phyloP scores from a whole-genome alignment of 2,797 vertebrate genomes.

The Galago senegalensis region DNA sequence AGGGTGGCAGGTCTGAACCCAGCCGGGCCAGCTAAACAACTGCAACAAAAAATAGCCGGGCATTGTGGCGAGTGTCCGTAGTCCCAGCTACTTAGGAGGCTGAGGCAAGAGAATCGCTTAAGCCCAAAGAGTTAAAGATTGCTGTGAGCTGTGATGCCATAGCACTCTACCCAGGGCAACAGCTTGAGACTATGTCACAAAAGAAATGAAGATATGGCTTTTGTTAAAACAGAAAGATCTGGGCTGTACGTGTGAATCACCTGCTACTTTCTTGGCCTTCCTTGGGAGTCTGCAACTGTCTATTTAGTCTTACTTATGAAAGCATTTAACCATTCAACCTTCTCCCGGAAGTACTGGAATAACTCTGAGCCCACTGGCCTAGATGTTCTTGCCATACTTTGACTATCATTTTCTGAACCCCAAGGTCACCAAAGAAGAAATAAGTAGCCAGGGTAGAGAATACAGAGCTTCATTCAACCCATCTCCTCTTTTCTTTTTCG shows the following conservation, averaged over 20 bases:
- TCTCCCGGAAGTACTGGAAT: slow-evolving; percentile 83
- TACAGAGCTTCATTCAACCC: neutral
- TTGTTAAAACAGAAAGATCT: neutral
- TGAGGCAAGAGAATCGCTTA: too few relatives aligned
- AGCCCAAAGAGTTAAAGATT: too few relatives aligned
- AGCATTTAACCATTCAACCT: slow-evolving; percentile 84
- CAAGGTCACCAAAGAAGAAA: neutral
- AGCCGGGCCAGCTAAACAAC: too few relatives aligned
- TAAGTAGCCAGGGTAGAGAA: neutral
- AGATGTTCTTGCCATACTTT: neutral
- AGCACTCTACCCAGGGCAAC: too few relatives aligned
- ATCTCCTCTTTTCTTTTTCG: neutral
- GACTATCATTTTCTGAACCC: neutral
- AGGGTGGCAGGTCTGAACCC: too few relatives aligned
- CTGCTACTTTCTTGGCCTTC: slow-evolving; percentile 43
- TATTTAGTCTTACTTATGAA: slow-evolving; percentile 88
- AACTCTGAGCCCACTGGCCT: slow-evolving; percentile 72
- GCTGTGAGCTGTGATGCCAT: too few relatives aligned
- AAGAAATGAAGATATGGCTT: slow-evolving; percentile 23
- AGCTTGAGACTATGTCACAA: too few relatives aligned
- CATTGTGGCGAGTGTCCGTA: too few relatives aligned
- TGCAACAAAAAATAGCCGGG: too few relatives aligned
- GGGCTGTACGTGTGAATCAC: neutral
- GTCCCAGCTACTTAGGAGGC: too few relatives aligned
- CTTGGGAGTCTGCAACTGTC: slow-evolving; percentile 79